A percentile compares a stretch with the other conserved stretches of the same genome.
Evolutionary conservation across 1,140 invertebrate genomes (phyloP).

Genomic region (Drosophila pectinifera): DNA sequence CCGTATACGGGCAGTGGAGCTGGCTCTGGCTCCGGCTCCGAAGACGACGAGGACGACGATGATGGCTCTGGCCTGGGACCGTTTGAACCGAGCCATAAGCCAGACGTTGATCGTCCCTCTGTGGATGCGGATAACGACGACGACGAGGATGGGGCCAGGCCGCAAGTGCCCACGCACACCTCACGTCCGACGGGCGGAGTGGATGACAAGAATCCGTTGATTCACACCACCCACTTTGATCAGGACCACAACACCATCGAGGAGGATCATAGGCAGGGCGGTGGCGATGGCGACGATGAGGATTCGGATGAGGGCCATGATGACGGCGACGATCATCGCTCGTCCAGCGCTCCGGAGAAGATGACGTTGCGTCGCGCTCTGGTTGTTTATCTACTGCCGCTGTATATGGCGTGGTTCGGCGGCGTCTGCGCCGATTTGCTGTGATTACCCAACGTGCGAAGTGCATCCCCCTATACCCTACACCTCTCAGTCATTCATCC

Average conservation of each 20-base stretch:
- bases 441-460: slow-evolving; percentile 86
- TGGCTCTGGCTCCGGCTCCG: slow-evolving; percentile 86
- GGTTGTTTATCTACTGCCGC: slow-evolving; percentile 90
- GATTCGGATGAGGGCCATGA: slow-evolving; percentile 40
- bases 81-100: slow-evolving; percentile 76
- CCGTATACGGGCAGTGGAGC: slow-evolving; percentile 87
- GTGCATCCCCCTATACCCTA: slow-evolving; percentile 39
- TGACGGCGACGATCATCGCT: slow-evolving; percentile 38
- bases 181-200: slow-evolving; percentile 55
- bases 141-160: slow-evolving; percentile 64
- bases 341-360: slow-evolving; percentile 69
- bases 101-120: slow-evolving; percentile 75
- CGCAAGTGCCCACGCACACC: slow-evolving; percentile 56
- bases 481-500: slow-evolving; percentile 80
- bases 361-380: slow-evolving; percentile 88
- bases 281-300: slow-evolving; percentile 31
- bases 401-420: slow-evolving; percentile 93
- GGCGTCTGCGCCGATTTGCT: slow-evolving; percentile 91
- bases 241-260: slow-evolving; percentile 63
- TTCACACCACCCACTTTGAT: slow-evolving; percentile 58
- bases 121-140: slow-evolving; percentile 70
- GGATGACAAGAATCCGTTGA: slow-evolving; percentile 65
- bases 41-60: slow-evolving; percentile 85
- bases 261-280: slow-evolving; percentile 32
- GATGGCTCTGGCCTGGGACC: slow-evolving; percentile 86